A percentile compares a stretch with the other conserved stretches of the same genome.
These are phyloP conservation scores for Amniataba percoides DNA, from an alignment of 2,797 vertebrate species.

Conservation along the genomic window DNA sequence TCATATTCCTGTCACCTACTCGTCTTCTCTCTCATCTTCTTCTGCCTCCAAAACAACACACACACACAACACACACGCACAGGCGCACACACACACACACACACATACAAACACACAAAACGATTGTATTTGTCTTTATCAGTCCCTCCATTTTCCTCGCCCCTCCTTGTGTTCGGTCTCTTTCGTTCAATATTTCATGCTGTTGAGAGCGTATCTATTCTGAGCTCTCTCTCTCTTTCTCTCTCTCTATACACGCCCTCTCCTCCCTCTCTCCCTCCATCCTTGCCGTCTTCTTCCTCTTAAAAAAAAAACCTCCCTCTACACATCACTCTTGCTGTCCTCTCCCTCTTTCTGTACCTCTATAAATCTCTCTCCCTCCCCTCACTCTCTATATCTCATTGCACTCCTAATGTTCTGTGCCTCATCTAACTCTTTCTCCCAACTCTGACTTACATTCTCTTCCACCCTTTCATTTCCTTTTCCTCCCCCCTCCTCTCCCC, in stretches of 20 bases:
- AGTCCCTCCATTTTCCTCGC: slow-evolving; percentile 84
- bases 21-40: slow-evolving; percentile 69
- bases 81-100: slow-evolving; percentile 46
- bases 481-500: not conserved
- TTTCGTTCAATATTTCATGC: slow-evolving; percentile 89
- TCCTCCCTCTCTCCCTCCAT: slow-evolving; percentile 52
- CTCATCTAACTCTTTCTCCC: slow-evolving; percentile 71
- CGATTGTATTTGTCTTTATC: slow-evolving; percentile 89
- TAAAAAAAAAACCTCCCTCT: slow-evolving; percentile 60
- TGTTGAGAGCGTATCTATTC: slow-evolving; percentile 87
- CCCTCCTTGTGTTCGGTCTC: slow-evolving; percentile 83
- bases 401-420: slow-evolving; percentile 80
- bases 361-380: slow-evolving; percentile 77
- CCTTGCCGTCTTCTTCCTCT: slow-evolving; percentile 55
- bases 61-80: slow-evolving; percentile 42
- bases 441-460: slow-evolving; percentile 63
- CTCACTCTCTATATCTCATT: slow-evolving; percentile 79
- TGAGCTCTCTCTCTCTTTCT: slow-evolving; percentile 78
- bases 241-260: slow-evolving; percentile 35
- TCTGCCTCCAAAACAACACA: slow-evolving; percentile 62
- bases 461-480: slow-evolving; percentile 57
- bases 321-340: slow-evolving; percentile 84
- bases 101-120: slow-evolving; percentile 71
- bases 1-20: slow-evolving; percentile 77
- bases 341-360: slow-evolving; percentile 74